Percentiles rank a stretch among this genome's conserved stretches.
Evolutionary conservation across 2,113 vertebrate genomes (phyloP).

Genomic region (Balaeniceps rex): DNA sequence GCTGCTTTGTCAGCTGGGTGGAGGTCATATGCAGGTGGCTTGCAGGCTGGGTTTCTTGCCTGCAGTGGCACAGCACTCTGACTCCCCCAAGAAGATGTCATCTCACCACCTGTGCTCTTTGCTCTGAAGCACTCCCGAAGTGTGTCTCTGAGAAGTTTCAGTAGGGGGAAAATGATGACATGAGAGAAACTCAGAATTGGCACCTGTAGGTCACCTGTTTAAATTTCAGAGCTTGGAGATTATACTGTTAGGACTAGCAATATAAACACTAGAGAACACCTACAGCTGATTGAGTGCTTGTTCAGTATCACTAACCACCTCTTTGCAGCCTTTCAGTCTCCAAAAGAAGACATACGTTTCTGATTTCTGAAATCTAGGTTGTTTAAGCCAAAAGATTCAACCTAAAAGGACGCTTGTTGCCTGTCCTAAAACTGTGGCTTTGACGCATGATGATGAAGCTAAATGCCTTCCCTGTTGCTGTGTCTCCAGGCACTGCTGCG

Average conservation of each 20-base stretch:
- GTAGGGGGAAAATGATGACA: neutral
- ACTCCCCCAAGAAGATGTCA: neutral
- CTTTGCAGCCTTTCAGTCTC: neutral
- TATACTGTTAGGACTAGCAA: neutral
- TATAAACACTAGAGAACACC: neutral
- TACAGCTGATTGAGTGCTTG: neutral
- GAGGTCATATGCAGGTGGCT: neutral
- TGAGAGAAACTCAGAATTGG: neutral
- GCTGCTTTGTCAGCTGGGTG: neutral
- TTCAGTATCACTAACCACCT: neutral
- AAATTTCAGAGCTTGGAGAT: neutral
- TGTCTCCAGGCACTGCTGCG: slow-evolving; percentile 19
- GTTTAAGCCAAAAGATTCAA: neutral
- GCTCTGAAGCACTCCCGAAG: neutral
- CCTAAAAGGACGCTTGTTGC: neutral
- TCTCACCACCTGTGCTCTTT: neutral
- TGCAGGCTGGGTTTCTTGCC: neutral
- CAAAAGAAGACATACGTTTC: fast-evolving
- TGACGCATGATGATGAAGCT: neutral
- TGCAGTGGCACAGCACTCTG: neutral
- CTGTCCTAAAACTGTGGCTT: neutral
- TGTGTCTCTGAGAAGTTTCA: neutral
- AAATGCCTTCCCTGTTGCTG: neutral
- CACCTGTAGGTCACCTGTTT: neutral
- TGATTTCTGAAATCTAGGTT: neutral